Evolutionary conservation across 2,888 invertebrate species (phyloP).

Genomic region (Blastobasis lacticolella): DNA sequence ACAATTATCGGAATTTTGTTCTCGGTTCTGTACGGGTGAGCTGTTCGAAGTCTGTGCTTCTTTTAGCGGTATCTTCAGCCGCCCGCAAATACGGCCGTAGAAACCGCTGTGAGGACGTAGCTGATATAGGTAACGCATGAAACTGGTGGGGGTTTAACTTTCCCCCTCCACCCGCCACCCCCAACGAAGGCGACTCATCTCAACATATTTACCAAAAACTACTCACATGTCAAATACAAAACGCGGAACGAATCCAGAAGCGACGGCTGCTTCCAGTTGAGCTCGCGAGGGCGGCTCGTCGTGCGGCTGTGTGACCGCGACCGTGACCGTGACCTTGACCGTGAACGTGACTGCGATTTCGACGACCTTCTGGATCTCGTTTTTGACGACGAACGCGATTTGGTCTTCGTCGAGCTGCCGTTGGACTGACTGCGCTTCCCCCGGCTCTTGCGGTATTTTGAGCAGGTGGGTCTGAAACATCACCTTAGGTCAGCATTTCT

Average conservation of each 20-base stretch:
- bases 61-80: too few species aligned
- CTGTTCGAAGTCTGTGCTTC: too few species aligned
- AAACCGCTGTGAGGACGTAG: too few species aligned
- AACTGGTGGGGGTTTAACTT: background rate
- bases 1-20: too few species aligned
- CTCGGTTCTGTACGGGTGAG: too few species aligned
- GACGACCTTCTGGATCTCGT: slow-evolving; percentile 19
- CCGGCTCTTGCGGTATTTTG: slow-evolving; percentile 29
- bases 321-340: slow-evolving; percentile 26
- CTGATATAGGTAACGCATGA: too few species aligned
- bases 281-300: slow-evolving; percentile 27
- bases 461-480: slow-evolving; percentile 33
- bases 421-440: slow-evolving; percentile 25
- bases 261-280: slow-evolving; percentile 40
- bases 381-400: slow-evolving; percentile 29
- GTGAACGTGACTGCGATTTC: slow-evolving; percentile 23
- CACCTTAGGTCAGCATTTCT: background rate
- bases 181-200: background rate
- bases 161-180: background rate
- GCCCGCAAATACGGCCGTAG: too few species aligned
- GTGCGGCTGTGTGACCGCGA: slow-evolving; percentile 25
- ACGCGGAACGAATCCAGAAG: slow-evolving; percentile 60
- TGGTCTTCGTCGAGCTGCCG: slow-evolving; percentile 14
- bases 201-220: background rate
- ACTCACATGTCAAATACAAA: slow-evolving; percentile 54